phyloP scores from a whole-genome alignment of 2,888 invertebrate species.

The Arctia plantaginis region DNA sequence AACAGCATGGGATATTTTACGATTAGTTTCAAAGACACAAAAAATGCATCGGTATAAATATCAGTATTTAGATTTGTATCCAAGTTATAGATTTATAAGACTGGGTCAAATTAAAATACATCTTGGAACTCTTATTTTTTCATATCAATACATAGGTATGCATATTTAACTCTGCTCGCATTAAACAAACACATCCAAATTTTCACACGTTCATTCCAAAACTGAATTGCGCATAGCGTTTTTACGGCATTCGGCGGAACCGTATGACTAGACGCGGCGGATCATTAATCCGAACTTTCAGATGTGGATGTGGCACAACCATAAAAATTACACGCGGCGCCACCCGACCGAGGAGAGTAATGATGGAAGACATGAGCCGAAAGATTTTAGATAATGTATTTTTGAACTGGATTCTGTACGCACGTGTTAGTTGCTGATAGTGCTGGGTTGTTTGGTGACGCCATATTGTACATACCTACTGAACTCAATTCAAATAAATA shows the following conservation, averaged over 20 bases:
- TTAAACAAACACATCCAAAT: conserved; percentile 49
- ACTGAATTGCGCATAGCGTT: conserved; percentile 84
- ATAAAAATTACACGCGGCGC: conserved; percentile 79
- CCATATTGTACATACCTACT: not conserved
- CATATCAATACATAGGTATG: not conserved
- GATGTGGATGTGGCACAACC: conserved; percentile 72
- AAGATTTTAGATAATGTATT: conserved; percentile 29
- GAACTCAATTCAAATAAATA: not conserved
- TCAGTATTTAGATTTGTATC: no score
- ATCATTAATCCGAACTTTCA: conserved; percentile 84
- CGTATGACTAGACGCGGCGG: conserved; percentile 85
- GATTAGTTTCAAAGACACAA: no score
- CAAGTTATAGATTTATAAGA: no score
- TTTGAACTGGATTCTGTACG: conserved; percentile 18
- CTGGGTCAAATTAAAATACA: no score
- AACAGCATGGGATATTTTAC: no score
- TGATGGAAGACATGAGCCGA: conserved; percentile 34
- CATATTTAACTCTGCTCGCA: not conserved
- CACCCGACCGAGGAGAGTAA: conserved; percentile 57
- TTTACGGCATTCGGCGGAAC: conserved; percentile 85
- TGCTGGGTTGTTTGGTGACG: not conserved
- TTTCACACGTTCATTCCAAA: conserved; percentile 54
- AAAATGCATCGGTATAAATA: no score
- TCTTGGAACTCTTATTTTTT: no score
- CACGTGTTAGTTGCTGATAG: conserved; percentile 18